Base-by-base conservation (phyloP, 2,888 invertebrate species). In the Ganaspis brasiliensis region DNA sequence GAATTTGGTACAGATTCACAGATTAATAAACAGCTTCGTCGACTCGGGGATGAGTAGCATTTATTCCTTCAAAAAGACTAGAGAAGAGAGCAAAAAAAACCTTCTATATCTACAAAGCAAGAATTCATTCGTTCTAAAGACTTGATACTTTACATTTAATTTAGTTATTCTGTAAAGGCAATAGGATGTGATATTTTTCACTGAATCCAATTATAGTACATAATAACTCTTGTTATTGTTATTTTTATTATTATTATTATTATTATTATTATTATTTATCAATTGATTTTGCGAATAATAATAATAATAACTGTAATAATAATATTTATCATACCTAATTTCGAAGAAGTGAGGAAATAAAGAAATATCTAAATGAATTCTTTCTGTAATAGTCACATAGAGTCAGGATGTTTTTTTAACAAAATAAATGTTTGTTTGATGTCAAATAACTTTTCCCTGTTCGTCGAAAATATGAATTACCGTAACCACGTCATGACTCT, bases 401-500 rank as follows among this genome's bases (percentile, higher is more conserved):
- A n/a, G n/a, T n/a, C n/a, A n/a, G n/a, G n/a, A n/a, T n/a, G n/a
- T n/a, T n/a, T n/a, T n/a, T n/a, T n/a, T n/a, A n/a, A n/a, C n/a
- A n/a, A n/a, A n/a, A n/a, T 31, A 31, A 31, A 56, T 56, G 24
- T 56, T 56, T 56, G 21, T 56, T 56, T 56, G 24, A 56, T 57
- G 9, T 16, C n/a, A n/a, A 57, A 8, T 16, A 56, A 26, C 26
- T 57, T 57, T 26, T 26, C n/a, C 26, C 14, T 26, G n/a, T 57
- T 57, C 31, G 26, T 3, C 31, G 26, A 26, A 57, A 31, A 31
- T 31, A 31, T 8, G 8, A 14, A 57, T 2, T 26, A 57, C 31
- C 81, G 84, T 84, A 81, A 82, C 76, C 73, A 73, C 76, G 75
- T 61, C 76, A 85, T 87, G 87, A 83, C 85, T 87, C 85, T 84